Conservation (phyloP, 2,113 vertebrate genomes). For the Phrynosoma platyrhinos region DNA sequence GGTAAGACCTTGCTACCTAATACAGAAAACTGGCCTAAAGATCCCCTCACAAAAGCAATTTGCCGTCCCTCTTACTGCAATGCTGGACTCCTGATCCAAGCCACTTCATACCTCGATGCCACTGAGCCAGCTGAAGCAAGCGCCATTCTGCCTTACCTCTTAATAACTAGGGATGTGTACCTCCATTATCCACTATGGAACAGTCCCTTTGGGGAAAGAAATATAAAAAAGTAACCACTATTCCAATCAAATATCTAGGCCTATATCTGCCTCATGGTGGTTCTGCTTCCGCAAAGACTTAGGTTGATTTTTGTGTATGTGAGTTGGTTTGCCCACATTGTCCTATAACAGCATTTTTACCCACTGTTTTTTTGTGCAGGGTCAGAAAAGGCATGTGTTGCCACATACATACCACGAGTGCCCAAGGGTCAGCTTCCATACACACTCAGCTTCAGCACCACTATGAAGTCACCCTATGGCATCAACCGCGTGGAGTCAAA, state of each 20-base stretch:
- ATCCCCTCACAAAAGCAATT: fast-evolving
- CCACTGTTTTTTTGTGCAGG: constrained; percentile 26
- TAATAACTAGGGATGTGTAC: too few relatives aligned
- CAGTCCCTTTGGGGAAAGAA: too few relatives aligned
- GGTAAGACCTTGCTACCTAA: constrained; percentile 61
- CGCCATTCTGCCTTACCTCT: too few relatives aligned
- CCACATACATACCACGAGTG: background rate
- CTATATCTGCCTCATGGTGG: too few relatives aligned
- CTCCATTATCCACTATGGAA: too few relatives aligned
- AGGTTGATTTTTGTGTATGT: too few relatives aligned
- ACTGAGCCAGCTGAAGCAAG: too few relatives aligned
- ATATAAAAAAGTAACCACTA: too few relatives aligned
- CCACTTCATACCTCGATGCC: too few relatives aligned
- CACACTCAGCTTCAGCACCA: constrained; percentile 74
- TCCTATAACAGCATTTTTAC: background rate
- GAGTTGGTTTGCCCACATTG: background rate
- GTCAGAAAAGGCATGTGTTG: background rate
- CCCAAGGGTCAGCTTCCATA: constrained; percentile 75
- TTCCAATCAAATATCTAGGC: too few relatives aligned
- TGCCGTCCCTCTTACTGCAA: background rate
- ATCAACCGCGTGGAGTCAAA: constrained; percentile 81
- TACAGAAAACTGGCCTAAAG: background rate
- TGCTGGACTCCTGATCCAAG: too few relatives aligned
- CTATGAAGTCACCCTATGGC: constrained; percentile 77
- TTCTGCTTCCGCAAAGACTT: too few relatives aligned